phyloP scores from a whole-genome alignment of 92 coral and sea anemone genomes.

The Siderastrea radians region DNA sequence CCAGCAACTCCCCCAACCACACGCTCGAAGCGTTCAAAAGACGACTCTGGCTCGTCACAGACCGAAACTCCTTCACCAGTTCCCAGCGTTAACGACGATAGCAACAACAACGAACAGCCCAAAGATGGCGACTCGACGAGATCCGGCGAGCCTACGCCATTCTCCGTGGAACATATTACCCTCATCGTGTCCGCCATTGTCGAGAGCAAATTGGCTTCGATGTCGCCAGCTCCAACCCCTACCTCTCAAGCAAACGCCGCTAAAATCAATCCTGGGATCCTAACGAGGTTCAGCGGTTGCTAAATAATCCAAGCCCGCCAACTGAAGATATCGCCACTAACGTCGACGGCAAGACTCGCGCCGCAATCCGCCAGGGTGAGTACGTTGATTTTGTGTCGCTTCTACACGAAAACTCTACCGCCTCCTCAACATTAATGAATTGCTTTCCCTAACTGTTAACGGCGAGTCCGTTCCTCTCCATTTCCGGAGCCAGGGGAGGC shows the following conservation, averaged over 20 bases:
- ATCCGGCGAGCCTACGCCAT: too few relatives aligned
- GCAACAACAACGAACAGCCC: too few relatives aligned
- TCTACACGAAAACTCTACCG: neutral
- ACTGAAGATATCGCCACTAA: neutral
- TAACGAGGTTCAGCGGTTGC: neutral
- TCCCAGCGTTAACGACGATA: too few relatives aligned
- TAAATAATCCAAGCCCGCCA: too few relatives aligned
- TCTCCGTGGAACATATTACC: neutral
- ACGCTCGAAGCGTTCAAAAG: too few relatives aligned
- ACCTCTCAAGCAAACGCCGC: neutral
- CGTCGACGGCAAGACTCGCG: neutral
- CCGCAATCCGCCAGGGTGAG: neutral
- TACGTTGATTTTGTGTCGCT: slow-evolving; percentile 25
- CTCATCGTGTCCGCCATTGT: neutral
- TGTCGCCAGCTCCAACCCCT: neutral
- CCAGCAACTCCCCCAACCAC: too few relatives aligned
- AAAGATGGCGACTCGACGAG: too few relatives aligned
- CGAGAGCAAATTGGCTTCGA: slow-evolving; percentile 5
- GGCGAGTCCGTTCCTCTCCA: neutral
- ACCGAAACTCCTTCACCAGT: too few relatives aligned
- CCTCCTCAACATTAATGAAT: neutral
- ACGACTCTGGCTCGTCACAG: too few relatives aligned
- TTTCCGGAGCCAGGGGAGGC: slow-evolving; percentile 17
- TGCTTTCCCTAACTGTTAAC: neutral
- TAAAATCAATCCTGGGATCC: neutral